These are phyloP conservation scores for Amphiprion ocellaris DNA, from an alignment of 2,113 vertebrate genomes.

Conservation along the genomic window DNA sequence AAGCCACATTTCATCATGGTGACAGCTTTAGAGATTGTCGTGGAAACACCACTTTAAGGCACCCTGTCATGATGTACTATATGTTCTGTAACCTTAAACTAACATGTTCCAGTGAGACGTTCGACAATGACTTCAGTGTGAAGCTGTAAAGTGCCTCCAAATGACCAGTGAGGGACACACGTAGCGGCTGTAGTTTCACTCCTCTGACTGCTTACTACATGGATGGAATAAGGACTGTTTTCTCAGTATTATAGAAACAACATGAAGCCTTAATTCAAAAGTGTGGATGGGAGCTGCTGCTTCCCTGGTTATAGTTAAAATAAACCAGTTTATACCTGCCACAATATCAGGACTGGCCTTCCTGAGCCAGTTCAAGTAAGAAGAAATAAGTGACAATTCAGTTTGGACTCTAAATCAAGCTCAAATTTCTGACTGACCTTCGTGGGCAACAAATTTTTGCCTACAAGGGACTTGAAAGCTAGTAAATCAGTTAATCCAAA, in stretches of 20 bases:
- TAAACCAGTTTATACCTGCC: not conserved
- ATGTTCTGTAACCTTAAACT: slow-evolving; percentile 50
- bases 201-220: slow-evolving; percentile 28
- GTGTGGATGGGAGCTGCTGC: not conserved
- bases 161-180: slow-evolving; percentile 50
- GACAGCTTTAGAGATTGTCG: slow-evolving; percentile 35
- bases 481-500: not conserved
- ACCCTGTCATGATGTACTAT: not conserved
- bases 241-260: slow-evolving; percentile 28
- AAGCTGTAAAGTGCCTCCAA: slow-evolving; percentile 64
- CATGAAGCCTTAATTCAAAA: not conserved
- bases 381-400: slow-evolving; percentile 4
- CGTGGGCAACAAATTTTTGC: too few species aligned
- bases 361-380: not conserved
- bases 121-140: slow-evolving; percentile 47
- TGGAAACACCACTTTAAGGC: slow-evolving; percentile 36
- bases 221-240: slow-evolving; percentile 38
- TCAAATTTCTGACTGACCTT: too few species aligned
- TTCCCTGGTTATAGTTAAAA: not conserved
- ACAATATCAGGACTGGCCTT: not conserved
- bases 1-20: not conserved
- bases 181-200: slow-evolving; percentile 10
- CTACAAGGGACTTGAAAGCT: not conserved
- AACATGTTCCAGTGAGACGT: slow-evolving; percentile 33
- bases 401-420: not conserved